A percentile compares a stretch with the other conserved stretches of the same genome.
phyloP scores from a whole-genome alignment of 1,140 invertebrate species.

The Drosophila azteca region DNA sequence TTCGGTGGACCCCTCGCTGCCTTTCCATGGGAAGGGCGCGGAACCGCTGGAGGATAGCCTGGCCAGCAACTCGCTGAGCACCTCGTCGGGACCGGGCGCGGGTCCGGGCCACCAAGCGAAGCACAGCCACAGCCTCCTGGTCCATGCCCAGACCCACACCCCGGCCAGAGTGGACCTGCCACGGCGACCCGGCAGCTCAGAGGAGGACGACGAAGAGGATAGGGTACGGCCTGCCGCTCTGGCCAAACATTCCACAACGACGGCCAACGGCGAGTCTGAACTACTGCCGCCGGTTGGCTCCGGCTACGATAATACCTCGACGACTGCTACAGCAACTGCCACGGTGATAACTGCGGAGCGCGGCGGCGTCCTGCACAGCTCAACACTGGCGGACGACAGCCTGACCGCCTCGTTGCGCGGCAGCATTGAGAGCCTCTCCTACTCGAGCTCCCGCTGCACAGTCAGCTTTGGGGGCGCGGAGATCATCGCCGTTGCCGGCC shows the following conservation, averaged over 20 bases:
- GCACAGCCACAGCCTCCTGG: slow-evolving; percentile 66
- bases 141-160: slow-evolving; percentile 70
- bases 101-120: slow-evolving; percentile 16
- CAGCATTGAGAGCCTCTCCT: slow-evolving; percentile 79
- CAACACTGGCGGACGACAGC: slow-evolving; percentile 79
- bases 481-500: slow-evolving; percentile 46
- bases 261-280: slow-evolving; percentile 66
- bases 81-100: slow-evolving; percentile 57
- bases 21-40: slow-evolving; percentile 1
- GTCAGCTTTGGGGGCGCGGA: slow-evolving; percentile 79
- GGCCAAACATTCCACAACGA: slow-evolving; percentile 70
- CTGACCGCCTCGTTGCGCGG: slow-evolving; percentile 72
- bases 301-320: slow-evolving; percentile 75
- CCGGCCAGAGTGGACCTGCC: slow-evolving; percentile 10
- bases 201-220: not conserved
- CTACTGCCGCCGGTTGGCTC: slow-evolving; percentile 45
- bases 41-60: slow-evolving; percentile 67
- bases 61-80: slow-evolving; percentile 72
- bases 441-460: slow-evolving; percentile 75
- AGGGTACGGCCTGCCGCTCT: not conserved
- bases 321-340: slow-evolving; percentile 59
- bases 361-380: slow-evolving; percentile 57
- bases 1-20: slow-evolving; percentile 19
- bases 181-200: slow-evolving; percentile 31
- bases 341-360: slow-evolving; percentile 43